phyloP scores from a whole-genome alignment of 2,797 vertebrate species.

The Pristis pectinata region DNA sequence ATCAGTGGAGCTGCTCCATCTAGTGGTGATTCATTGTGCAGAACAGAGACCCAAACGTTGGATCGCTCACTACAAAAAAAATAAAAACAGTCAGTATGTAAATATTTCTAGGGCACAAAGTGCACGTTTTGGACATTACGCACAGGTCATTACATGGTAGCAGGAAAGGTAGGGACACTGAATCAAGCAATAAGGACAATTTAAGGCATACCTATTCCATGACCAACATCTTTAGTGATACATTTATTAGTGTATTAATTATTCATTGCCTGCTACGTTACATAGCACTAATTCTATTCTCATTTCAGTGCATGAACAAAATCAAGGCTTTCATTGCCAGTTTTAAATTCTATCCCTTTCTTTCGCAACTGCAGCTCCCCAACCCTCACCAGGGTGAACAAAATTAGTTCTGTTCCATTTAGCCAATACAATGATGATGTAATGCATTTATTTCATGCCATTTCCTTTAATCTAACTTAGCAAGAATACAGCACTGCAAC shows the following conservation, averaged over 20 bases:
- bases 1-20: background rate
- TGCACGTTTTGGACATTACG: background rate
- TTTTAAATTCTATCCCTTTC: background rate
- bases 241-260: background rate
- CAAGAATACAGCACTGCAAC: background rate
- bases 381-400: background rate
- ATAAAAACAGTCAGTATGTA: background rate
- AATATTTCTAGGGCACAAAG: background rate
- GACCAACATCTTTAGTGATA: no score
- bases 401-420: background rate
- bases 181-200: background rate
- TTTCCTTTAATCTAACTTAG: background rate
- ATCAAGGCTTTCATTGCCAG: background rate
- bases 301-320: background rate
- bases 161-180: no score
- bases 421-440: background rate
- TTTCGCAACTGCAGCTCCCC: background rate
- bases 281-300: background rate
- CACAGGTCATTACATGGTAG: background rate
- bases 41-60: no score
- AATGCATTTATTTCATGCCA: background rate
- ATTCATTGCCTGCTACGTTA: background rate
- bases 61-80: background rate
- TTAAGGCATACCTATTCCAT: no score
- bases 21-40: conserved; percentile 1